Evolutionary conservation across 2,888 invertebrate genomes (phyloP).

Genomic region (Venusia cambrica): DNA sequence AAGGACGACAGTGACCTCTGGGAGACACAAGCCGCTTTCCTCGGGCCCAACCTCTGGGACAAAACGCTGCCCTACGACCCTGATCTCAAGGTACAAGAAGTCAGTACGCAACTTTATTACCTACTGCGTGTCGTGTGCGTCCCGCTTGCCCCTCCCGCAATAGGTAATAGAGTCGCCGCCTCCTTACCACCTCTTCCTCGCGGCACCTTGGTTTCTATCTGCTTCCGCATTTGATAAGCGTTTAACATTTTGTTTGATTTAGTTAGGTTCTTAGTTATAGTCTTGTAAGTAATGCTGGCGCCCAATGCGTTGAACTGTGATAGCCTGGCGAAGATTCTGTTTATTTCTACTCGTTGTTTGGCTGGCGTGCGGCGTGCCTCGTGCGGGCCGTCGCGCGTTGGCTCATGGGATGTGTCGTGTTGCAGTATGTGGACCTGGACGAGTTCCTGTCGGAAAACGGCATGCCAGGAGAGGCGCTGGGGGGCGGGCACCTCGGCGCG

Average conservation of each 20-base stretch:
- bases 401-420: slow-evolving; percentile 48
- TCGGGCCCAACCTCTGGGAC: slow-evolving; percentile 98
- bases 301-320: slow-evolving; percentile 1
- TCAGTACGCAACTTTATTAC: slow-evolving; percentile 78
- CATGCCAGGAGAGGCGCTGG: slow-evolving; percentile 90
- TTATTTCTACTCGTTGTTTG: neutral
- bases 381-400: slow-evolving; percentile 7
- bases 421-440: slow-evolving; percentile 97
- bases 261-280: neutral
- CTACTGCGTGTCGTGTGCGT: slow-evolving; percentile 66
- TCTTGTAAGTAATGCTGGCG: slow-evolving; percentile 7
- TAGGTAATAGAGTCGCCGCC: slow-evolving; percentile 63
- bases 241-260: slow-evolving; percentile 1
- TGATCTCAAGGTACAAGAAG: slow-evolving; percentile 95
- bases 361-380: slow-evolving; percentile 3
- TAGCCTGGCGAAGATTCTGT: slow-evolving; percentile 8
- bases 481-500: slow-evolving; percentile 83
- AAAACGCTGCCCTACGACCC: slow-evolving; percentile 95
- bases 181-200: slow-evolving; percentile 18
- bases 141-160: slow-evolving; percentile 48
- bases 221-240: slow-evolving; percentile 12
- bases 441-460: slow-evolving; percentile 98
- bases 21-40: slow-evolving; percentile 97
- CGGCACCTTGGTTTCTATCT: slow-evolving; percentile 11
- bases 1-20: slow-evolving; percentile 93